Evolutionary conservation across 2,113 vertebrate genomes (phyloP), one percentile per base, ranked within the genome.

Genomic region (Genyomyrus donnyi): DNA sequence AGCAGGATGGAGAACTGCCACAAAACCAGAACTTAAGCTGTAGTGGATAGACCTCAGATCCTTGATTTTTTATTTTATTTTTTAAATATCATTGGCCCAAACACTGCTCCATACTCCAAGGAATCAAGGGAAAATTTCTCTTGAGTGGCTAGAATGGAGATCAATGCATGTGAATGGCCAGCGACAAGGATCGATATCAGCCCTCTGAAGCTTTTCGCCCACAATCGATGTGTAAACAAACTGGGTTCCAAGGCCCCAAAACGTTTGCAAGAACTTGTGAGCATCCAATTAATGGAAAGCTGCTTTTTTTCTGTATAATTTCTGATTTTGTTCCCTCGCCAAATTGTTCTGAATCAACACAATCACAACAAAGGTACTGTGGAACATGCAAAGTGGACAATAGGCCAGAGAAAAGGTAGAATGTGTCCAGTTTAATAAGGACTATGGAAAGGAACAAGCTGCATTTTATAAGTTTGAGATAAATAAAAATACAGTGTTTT

Each of bases 331-430:
- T 53, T 87, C 50, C 31, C n/a, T 53, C 31, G 1, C 31, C 7
- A 85, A 85, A 85, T 85, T 39, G 83, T 85, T n/a, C 42, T 85
- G 83, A 85, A 85, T 48, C 83, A 85, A 46, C 83, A n/a, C 45
- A 85, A 48, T 21, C 83, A 24, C 42, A 39, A n/a, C 42, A 39
- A 48, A 46, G 17, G 9, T 46, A 85, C 83, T 85, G 39, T 85
- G 83, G 48, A 48, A 46, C 83, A 45, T 2, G 6, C 45, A 46
- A 3, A n/a, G 39, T 21, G 45, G 39, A 85, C 77, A 45, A 42
- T 83, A 9, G 19, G 19, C 35, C 77, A 45, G 45, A 46, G 39
- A 85, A 85, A 48, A 85, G 9, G 8, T 13, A 48, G 3, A 48
- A 48, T 24, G 7, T 85, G 42, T 11, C 8, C 45, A 85, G 83